A percentile compares a stretch with the other conserved stretches of the same genome.
Conservation (phyloP, 2,113 vertebrate species). For the Phrynocephalus versicolor region DNA sequence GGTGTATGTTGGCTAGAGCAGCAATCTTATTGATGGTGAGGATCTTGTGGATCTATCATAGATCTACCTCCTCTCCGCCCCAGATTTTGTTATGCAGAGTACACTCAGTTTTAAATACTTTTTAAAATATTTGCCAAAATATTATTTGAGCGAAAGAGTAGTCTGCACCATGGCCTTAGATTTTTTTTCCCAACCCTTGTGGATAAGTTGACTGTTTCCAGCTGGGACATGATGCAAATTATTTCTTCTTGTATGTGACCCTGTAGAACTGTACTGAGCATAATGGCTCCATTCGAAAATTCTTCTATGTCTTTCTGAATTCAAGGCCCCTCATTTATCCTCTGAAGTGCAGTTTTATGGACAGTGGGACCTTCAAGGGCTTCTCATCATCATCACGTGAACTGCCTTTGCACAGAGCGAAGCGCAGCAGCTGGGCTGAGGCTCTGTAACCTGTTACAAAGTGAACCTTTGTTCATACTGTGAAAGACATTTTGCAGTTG, state of each 20-base stretch:
- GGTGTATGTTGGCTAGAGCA: background rate
- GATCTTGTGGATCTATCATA: background rate
- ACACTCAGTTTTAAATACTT: background rate
- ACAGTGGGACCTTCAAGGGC: conserved; percentile 17
- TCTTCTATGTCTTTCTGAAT: background rate
- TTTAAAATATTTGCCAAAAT: background rate
- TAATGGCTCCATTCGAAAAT: conserved; percentile 5
- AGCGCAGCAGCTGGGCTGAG: background rate
- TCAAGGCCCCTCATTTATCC: conserved; percentile 2
- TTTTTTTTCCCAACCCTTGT: background rate
- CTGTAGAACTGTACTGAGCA: background rate
- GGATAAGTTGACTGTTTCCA: background rate
- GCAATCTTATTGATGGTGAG: background rate
- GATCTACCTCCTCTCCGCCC: background rate
- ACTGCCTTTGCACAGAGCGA: background rate
- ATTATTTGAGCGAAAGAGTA: background rate
- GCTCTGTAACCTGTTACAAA: conserved; percentile 36
- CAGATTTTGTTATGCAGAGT: background rate
- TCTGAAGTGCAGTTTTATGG: background rate
- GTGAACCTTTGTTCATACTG: conserved; percentile 22
- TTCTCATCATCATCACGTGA: conserved; percentile 21
- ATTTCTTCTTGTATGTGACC: background rate
- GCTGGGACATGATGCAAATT: background rate
- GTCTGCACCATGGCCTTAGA: background rate
- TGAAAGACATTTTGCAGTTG: conserved; percentile 6